phyloP scores from a whole-genome alignment of 1,140 invertebrate species.

The Asobara japonica region DNA sequence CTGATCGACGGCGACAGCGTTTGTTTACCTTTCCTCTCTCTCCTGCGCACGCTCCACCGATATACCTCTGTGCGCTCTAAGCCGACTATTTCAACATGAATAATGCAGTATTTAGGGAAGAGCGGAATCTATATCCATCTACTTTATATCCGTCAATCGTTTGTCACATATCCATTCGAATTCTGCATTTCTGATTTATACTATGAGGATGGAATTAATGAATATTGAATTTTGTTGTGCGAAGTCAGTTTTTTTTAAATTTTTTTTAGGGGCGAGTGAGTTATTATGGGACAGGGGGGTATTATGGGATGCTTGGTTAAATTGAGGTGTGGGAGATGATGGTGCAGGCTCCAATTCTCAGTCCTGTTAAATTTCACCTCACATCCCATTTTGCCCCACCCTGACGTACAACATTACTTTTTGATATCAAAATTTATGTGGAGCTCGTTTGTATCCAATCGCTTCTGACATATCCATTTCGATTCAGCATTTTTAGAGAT shows the following conservation, averaged over 20 bases:
- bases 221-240: neutral
- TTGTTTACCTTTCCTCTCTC: neutral
- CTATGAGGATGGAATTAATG: neutral
- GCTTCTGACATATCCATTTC: no score
- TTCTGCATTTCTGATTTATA: neutral
- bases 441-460: no score
- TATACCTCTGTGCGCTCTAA: conserved; percentile 22
- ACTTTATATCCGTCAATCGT: neutral
- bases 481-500: no score
- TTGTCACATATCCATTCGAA: conserved; percentile 5
- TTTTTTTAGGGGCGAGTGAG: no score
- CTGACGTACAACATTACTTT: no score
- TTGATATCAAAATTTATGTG: no score
- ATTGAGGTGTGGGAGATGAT: no score
- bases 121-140: conserved; percentile 10
- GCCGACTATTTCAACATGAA: conserved; percentile 41
- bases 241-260: neutral
- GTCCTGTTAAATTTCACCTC: no score
- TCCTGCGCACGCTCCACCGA: neutral
- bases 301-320: no score
- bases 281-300: no score
- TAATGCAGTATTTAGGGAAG: conserved; percentile 40
- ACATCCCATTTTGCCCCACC: no score
- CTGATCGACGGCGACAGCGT: neutral
- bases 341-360: no score